These are phyloP conservation scores for Episyrphus balteatus DNA, from an alignment of 1,140 invertebrate species.

Conservation along the genomic window DNA sequence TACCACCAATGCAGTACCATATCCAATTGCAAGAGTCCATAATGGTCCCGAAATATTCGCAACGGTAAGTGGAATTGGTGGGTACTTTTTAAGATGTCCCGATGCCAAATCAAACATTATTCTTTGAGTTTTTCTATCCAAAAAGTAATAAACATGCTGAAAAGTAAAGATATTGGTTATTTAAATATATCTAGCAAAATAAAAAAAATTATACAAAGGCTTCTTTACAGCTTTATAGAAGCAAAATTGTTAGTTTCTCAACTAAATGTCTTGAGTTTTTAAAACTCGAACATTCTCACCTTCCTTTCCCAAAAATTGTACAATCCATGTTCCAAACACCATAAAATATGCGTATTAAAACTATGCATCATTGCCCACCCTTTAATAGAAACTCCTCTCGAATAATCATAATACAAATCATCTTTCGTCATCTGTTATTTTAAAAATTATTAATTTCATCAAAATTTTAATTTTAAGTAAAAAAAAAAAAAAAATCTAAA, in stretches of 20 bases:
- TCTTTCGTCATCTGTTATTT: constrained; percentile 15
- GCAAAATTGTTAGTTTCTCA: too few species aligned
- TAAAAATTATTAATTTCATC: too few species aligned
- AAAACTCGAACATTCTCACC: too few species aligned
- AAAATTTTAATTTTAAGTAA: too few species aligned
- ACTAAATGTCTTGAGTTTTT: too few species aligned
- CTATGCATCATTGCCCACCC: constrained; percentile 26
- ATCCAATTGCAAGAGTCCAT: constrained; percentile 26
- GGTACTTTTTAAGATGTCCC: constrained; percentile 16
- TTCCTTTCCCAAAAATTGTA: constrained; percentile 25
- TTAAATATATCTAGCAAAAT: too few species aligned
- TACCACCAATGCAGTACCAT: constrained; percentile 2
- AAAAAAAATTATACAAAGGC: too few species aligned
- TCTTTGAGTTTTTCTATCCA: constrained; percentile 23
- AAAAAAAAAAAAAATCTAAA: not conserved
- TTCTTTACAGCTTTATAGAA: too few species aligned
- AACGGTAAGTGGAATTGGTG: constrained; percentile 18
- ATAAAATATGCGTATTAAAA: constrained; percentile 22
- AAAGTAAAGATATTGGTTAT: constrained; percentile 4
- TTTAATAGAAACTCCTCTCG: constrained; percentile 23
- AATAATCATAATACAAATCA: constrained; percentile 31
- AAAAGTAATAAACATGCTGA: constrained; percentile 8
- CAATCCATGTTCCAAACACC: constrained; percentile 22
- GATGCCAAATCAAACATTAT: constrained; percentile 18
- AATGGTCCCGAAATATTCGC: constrained; percentile 24